Conservation (phyloP, 2,797 vertebrate species). For the Florisuga fusca region DNA sequence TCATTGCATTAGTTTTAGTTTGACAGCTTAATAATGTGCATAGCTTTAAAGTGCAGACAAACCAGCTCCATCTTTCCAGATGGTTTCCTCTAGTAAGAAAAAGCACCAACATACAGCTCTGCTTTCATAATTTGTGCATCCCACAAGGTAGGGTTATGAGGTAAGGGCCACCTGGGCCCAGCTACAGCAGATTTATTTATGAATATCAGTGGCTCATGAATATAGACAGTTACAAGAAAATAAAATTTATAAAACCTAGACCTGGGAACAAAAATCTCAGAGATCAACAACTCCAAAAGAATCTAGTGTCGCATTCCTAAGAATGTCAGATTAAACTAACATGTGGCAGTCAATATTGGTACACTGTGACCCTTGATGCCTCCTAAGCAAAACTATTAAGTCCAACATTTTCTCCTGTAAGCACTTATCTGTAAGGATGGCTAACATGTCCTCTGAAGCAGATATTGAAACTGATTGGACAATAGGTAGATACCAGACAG, state of each 20-base stretch:
- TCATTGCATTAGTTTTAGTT: not conserved
- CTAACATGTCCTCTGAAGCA: slow-evolving; percentile 92
- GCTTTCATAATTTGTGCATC: slow-evolving; percentile 66
- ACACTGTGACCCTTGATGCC: slow-evolving; percentile 88
- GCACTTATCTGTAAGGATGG: slow-evolving; percentile 93
- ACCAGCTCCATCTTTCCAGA: not conserved
- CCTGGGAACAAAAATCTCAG: slow-evolving; percentile 78
- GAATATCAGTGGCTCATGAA: slow-evolving; percentile 81
- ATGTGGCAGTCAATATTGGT: slow-evolving; percentile 91
- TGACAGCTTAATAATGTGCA: not conserved
- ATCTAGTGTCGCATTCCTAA: slow-evolving; percentile 82
- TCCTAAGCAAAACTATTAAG: slow-evolving; percentile 93
- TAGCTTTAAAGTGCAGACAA: not conserved
- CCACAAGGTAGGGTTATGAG: not conserved
- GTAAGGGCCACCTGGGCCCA: slow-evolving; percentile 64
- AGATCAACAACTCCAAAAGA: slow-evolving; percentile 82
- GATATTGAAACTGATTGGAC: slow-evolving; percentile 96
- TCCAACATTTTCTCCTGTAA: slow-evolving; percentile 92
- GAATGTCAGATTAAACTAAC: slow-evolving; percentile 92
- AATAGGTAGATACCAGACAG: slow-evolving; percentile 92
- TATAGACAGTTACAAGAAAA: slow-evolving; percentile 81
- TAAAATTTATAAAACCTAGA: slow-evolving; percentile 79
- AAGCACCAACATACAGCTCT: not conserved
- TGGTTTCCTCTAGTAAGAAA: not conserved
- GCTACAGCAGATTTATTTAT: slow-evolving; percentile 68